Evolutionary conservation across 2,113 vertebrate genomes (phyloP).

Genomic region (Phocoena phocoena): DNA sequence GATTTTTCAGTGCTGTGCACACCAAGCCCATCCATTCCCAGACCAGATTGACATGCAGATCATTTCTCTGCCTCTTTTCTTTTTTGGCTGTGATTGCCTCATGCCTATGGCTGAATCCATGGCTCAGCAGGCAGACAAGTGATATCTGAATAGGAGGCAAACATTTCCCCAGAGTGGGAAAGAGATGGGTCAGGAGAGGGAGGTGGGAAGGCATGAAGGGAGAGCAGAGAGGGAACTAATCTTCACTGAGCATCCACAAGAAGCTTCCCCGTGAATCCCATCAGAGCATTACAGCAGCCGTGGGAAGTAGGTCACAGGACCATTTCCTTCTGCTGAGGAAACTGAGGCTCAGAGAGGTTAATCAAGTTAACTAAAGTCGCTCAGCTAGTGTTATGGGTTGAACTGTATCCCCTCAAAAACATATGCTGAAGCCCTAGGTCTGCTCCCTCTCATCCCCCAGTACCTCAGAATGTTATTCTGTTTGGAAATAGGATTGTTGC

Average conservation of each 20-base stretch:
- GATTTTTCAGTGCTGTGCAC: not conserved
- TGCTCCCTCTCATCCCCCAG: too few species aligned
- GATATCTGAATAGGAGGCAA: not conserved
- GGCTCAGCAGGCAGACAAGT: not conserved
- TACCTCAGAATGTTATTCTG: not conserved
- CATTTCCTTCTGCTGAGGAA: not conserved
- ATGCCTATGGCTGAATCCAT: not conserved
- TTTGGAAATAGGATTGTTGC: not conserved
- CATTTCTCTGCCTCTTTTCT: not conserved
- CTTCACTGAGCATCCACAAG: not conserved
- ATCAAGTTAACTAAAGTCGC: not conserved
- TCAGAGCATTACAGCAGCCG: not conserved
- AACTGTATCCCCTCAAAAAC: not conserved
- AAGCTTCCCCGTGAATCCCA: not conserved
- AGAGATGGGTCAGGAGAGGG: not conserved
- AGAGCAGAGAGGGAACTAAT: not conserved
- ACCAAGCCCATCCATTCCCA: not conserved
- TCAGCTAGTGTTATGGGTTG: not conserved
- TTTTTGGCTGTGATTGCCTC: not conserved
- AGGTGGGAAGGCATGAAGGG: not conserved
- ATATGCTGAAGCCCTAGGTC: not conserved
- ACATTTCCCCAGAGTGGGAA: not conserved
- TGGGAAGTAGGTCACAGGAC: not conserved
- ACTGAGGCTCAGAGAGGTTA: not conserved
- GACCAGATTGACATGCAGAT: not conserved